These are phyloP conservation scores for Syngnathus floridae DNA, from an alignment of 2,113 vertebrate species.

Conservation along the genomic window DNA sequence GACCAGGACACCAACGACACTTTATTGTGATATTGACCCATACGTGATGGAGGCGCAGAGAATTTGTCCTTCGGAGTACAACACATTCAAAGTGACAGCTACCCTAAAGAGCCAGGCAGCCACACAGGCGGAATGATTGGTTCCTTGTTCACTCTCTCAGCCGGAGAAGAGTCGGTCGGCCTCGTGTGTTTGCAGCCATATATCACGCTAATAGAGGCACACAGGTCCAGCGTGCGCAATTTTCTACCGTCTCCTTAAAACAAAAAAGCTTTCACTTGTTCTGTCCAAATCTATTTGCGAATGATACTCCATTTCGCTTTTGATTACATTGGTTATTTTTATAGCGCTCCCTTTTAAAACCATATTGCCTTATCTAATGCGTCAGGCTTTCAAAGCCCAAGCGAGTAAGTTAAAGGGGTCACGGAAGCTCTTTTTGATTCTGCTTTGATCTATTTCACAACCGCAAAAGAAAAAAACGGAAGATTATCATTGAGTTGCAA, in stretches of 20 bases:
- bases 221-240: not conserved
- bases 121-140: not conserved
- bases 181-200: not conserved
- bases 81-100: not conserved
- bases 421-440: not conserved
- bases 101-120: not conserved
- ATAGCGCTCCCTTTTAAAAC: constrained; percentile 7
- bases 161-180: not conserved
- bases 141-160: not conserved
- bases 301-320: not conserved
- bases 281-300: constrained; percentile 5
- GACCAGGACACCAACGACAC: not conserved
- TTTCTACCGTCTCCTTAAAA: not conserved
- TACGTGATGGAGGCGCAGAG: not conserved
- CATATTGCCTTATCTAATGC: constrained; percentile 21
- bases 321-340: constrained; percentile 13
- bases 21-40: not conserved
- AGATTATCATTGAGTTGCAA: not conserved
- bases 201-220: not conserved
- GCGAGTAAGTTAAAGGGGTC: not conserved
- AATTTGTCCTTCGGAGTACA: not conserved
- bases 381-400: not conserved
- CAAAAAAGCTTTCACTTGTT: not conserved
- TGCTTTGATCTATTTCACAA: not conserved
- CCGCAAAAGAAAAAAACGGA: not conserved